These are phyloP conservation scores for Stegana nigrithorax DNA, from an alignment of 2,888 invertebrate species.

Conservation along the genomic window DNA sequence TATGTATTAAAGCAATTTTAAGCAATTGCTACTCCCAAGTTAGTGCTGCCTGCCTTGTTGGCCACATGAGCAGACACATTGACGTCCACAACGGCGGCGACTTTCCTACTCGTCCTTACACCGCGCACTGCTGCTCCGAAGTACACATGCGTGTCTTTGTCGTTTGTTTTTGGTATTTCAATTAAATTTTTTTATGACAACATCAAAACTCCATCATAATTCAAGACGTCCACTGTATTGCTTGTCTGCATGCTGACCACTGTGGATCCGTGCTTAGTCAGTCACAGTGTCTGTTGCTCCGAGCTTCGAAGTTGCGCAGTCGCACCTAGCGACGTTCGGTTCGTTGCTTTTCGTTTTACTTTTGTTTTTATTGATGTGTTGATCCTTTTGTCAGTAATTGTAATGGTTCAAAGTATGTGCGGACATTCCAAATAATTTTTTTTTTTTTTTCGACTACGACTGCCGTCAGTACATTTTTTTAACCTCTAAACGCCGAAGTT, in stretches of 20 bases:
- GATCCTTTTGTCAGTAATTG: slow-evolving; percentile 60
- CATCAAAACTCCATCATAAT: slow-evolving; percentile 65
- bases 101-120: slow-evolving; percentile 40
- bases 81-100: slow-evolving; percentile 27
- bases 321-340: too few relatives aligned
- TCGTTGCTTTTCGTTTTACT: slow-evolving; percentile 25
- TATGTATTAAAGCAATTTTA: slow-evolving; percentile 46
- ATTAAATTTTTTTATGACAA: slow-evolving; percentile 67
- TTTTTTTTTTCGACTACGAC: neutral
- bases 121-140: too few relatives aligned
- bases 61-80: slow-evolving; percentile 18
- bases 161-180: slow-evolving; percentile 66
- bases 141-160: too few relatives aligned
- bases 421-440: slow-evolving; percentile 18
- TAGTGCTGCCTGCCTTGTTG: neutral
- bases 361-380: slow-evolving; percentile 45
- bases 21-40: neutral
- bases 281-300: neutral
- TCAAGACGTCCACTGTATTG: slow-evolving; percentile 56
- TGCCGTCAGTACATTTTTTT: neutral
- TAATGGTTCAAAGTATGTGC: slow-evolving; percentile 47
- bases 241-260: slow-evolving; percentile 28
- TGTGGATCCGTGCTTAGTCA: neutral
- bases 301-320: neutral
- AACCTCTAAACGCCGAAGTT: slow-evolving; percentile 3